A percentile compares a stretch with the other conserved stretches of the same genome.
Conservation (phyloP, 1,140 invertebrate species). For the Drosophila ohnishii region DNA sequence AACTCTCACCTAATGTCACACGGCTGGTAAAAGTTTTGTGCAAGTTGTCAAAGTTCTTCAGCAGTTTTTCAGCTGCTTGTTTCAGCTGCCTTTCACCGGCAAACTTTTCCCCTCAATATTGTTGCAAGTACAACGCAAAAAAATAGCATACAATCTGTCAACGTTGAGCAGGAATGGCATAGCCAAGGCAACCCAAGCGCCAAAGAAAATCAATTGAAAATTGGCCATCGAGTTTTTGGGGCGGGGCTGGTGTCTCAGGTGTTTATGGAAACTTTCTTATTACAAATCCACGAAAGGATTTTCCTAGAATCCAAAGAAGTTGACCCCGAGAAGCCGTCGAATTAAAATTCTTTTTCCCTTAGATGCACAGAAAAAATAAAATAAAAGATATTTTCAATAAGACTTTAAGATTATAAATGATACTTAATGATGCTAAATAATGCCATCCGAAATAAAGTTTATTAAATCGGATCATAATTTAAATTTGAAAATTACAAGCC, state of each 20-base stretch:
- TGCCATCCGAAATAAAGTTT: neutral
- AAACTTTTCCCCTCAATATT: slow-evolving; percentile 72
- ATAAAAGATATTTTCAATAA: too few relatives aligned
- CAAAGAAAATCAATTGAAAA: slow-evolving; percentile 75
- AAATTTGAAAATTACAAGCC: neutral
- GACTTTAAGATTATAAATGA: neutral
- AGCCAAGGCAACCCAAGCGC: slow-evolving; percentile 26
- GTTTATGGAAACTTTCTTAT: slow-evolving; percentile 77
- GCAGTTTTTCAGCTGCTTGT: slow-evolving; percentile 71
- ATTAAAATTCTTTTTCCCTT: neutral
- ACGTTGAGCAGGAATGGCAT: slow-evolving; percentile 51
- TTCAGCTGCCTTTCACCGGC: slow-evolving; percentile 69
- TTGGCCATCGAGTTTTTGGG: slow-evolving; percentile 43
- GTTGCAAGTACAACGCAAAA: slow-evolving; percentile 74
- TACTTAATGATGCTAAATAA: neutral
- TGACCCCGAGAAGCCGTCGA: neutral
- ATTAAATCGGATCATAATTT: neutral
- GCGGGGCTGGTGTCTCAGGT: slow-evolving; percentile 57
- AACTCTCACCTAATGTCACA: slow-evolving; percentile 71
- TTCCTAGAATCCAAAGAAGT: slow-evolving; percentile 1
- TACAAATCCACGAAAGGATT: slow-evolving; percentile 57
- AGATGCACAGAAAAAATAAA: neutral
- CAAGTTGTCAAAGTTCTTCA: slow-evolving; percentile 70
- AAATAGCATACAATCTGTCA: slow-evolving; percentile 81
- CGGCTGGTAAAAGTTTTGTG: slow-evolving; percentile 66